Conservation (phyloP, 2,888 invertebrate species). For the Phragmatobia fuliginosa region DNA sequence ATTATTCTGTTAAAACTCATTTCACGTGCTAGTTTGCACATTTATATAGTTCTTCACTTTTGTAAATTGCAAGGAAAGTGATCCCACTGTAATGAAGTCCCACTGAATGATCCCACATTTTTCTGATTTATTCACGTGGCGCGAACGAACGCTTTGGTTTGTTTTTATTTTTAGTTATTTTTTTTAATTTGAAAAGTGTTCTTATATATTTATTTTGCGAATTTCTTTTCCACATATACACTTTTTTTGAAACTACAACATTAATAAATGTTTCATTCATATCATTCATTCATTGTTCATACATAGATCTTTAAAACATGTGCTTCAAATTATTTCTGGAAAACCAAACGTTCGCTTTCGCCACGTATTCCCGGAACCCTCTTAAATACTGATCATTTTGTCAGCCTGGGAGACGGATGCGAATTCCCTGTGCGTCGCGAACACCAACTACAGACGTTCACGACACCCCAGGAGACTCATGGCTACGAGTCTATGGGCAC, state of each 20-base stretch:
- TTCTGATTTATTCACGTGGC: slow-evolving; percentile 27
- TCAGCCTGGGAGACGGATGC: slow-evolving; percentile 96
- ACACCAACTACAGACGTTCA: slow-evolving; percentile 83
- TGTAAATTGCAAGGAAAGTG: slow-evolving; percentile 16
- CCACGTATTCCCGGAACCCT: slow-evolving; percentile 46
- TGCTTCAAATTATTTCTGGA: neutral
- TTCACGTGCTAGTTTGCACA: slow-evolving; percentile 33
- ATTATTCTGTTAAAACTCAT: slow-evolving; percentile 17
- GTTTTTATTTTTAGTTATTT: neutral
- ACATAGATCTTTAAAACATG: neutral
- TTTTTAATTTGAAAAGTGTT: neutral
- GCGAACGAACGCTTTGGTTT: slow-evolving; percentile 38
- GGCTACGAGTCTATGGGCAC: slow-evolving; percentile 96
- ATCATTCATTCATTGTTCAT: neutral
- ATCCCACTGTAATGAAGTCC: slow-evolving; percentile 9
- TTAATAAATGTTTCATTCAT: neutral
- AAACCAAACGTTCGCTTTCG: slow-evolving; percentile 42
- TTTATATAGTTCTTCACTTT: slow-evolving; percentile 17
- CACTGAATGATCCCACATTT: no score
- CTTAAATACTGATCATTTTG: slow-evolving; percentile 66
- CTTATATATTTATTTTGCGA: neutral
- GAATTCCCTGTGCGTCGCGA: slow-evolving; percentile 93
- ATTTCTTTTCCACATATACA: neutral
- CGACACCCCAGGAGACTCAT: slow-evolving; percentile 77
- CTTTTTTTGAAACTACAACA: neutral